Conservation (phyloP, 2,113 vertebrate species). For the Zootoca vivipara region DNA sequence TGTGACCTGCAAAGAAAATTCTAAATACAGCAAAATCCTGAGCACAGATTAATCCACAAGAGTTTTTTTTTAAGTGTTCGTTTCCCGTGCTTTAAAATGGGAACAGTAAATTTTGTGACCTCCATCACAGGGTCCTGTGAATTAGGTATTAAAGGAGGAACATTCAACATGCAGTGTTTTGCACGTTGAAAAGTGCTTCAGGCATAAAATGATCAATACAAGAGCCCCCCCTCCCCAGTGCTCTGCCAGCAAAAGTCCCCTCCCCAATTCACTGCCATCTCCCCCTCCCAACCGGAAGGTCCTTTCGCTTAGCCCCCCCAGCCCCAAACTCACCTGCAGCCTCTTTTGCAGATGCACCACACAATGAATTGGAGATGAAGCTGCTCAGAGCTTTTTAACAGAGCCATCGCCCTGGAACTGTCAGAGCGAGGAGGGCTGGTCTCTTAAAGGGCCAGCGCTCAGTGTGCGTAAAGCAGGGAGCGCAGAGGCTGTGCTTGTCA, state of each 20-base stretch:
- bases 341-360: constrained; percentile 39
- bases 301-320: neutral
- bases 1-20: neutral
- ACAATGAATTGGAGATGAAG: constrained; percentile 66
- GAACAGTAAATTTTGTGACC: neutral
- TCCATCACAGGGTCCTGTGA: neutral
- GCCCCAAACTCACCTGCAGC: constrained; percentile 50
- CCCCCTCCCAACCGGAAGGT: neutral
- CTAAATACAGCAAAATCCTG: neutral
- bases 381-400: constrained; percentile 49
- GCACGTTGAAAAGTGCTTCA: neutral
- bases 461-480: neutral
- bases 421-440: constrained; percentile 52
- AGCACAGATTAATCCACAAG: neutral
- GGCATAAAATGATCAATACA: neutral
- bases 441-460: constrained; percentile 15
- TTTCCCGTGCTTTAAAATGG: neutral
- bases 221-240: neutral
- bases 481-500: neutral
- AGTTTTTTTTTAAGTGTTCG: neutral
- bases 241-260: neutral
- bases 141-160: neutral
- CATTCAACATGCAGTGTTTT: neutral
- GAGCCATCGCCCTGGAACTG: constrained; percentile 58
- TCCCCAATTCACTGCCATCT: neutral